A percentile compares a stretch with the other conserved stretches of the same genome.
phyloP scores from a whole-genome alignment of 1,140 invertebrate species.

The Saccostrea glomerata region DNA sequence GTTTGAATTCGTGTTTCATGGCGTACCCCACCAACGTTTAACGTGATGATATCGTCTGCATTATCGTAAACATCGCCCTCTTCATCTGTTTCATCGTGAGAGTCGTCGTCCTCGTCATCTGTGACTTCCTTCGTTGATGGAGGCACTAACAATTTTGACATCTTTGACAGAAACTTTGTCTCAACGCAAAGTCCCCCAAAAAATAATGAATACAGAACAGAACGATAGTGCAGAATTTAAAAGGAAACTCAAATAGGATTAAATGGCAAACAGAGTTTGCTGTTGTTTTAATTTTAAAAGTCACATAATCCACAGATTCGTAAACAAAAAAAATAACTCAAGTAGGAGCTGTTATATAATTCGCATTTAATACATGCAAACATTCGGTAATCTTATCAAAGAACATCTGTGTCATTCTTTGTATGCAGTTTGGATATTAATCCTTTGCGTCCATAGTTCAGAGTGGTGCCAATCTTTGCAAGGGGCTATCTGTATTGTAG shows the following conservation, averaged over 20 bases:
- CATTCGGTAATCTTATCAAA: not conserved
- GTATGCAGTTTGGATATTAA: no score
- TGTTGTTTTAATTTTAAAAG: not conserved
- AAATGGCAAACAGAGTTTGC: not conserved
- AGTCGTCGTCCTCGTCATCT: slow-evolving; percentile 43
- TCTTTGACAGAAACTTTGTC: not conserved
- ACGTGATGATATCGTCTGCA: slow-evolving; percentile 45
- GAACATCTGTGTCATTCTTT: not conserved
- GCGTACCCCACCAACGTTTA: slow-evolving; percentile 55
- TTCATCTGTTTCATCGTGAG: slow-evolving; percentile 18
- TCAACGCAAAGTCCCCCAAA: not conserved
- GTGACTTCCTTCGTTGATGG: not conserved
- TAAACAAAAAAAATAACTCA: not conserved
- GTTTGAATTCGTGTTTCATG: slow-evolving; percentile 55
- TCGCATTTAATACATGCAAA: not conserved
- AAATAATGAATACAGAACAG: not conserved
- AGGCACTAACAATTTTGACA: not conserved
- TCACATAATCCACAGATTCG: slow-evolving; percentile 1
- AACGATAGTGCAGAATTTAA: not conserved
- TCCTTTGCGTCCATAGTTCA: not conserved
- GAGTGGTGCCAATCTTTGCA: not conserved
- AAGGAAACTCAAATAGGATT: not conserved
- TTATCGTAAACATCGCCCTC: slow-evolving; percentile 23
- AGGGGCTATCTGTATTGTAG: not conserved
- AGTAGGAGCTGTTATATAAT: not conserved